These are phyloP conservation scores for Ips typographus DNA, from an alignment of 1,140 invertebrate genomes.

Conservation along the genomic window DNA sequence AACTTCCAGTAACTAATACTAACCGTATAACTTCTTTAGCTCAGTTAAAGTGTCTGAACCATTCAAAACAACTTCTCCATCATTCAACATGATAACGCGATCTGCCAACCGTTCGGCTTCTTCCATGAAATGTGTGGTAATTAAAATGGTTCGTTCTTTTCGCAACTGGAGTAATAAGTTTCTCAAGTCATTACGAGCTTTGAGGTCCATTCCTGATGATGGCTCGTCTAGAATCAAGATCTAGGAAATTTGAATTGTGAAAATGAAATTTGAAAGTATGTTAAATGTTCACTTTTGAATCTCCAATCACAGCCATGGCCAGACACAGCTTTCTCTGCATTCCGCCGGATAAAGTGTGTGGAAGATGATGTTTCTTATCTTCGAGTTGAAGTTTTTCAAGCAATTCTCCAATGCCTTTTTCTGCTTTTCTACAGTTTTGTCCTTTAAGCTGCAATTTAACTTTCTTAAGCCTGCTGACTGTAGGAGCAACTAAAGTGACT, in stretches of 20 bases:
- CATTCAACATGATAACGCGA: slow-evolving; percentile 87
- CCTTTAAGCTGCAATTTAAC: slow-evolving; percentile 59
- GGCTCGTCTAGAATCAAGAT: slow-evolving; percentile 87
- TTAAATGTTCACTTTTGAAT: slow-evolving; percentile 47
- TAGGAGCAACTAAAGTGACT: slow-evolving; percentile 4
- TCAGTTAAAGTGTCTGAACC: no score
- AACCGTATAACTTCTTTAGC: no score
- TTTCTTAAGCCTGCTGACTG: background rate
- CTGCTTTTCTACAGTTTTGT: slow-evolving; percentile 45
- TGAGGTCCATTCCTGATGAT: slow-evolving; percentile 92
- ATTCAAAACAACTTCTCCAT: slow-evolving; percentile 55
- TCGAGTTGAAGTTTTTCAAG: slow-evolving; percentile 58
- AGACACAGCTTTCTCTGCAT: slow-evolving; percentile 70
- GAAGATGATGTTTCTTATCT: slow-evolving; percentile 58
- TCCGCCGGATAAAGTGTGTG: slow-evolving; percentile 63
- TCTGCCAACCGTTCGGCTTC: slow-evolving; percentile 94
- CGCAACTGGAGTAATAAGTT: slow-evolving; percentile 65
- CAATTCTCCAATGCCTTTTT: slow-evolving; percentile 54
- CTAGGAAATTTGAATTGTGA: slow-evolving; percentile 31
- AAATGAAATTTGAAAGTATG: background rate
- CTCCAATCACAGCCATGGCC: slow-evolving; percentile 62
- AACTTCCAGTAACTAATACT: no score
- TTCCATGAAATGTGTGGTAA: slow-evolving; percentile 98
- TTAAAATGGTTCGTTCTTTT: slow-evolving; percentile 73
- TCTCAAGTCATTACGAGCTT: slow-evolving; percentile 89